Evolutionary conservation across 1,140 invertebrate genomes (phyloP).

Genomic region (Magallana angulata): DNA sequence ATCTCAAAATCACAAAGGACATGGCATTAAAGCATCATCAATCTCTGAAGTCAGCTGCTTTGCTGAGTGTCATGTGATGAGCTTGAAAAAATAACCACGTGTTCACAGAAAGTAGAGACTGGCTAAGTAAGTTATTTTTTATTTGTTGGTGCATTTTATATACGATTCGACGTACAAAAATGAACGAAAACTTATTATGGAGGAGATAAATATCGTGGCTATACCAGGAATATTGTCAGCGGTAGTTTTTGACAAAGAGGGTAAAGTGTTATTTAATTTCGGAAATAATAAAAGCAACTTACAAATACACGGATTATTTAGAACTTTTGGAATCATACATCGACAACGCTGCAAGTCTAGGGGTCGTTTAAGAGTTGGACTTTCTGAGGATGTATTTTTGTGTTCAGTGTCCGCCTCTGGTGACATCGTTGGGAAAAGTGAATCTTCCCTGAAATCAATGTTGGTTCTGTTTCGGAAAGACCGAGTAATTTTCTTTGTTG

Average conservation of each 20-base stretch:
- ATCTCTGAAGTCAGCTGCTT: too few relatives aligned
- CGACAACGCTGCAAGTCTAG: not conserved
- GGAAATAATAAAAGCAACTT: too few relatives aligned
- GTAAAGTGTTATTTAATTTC: not conserved
- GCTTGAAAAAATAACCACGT: too few relatives aligned
- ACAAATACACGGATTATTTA: not conserved
- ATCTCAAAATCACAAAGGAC: too few relatives aligned
- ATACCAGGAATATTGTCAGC: not conserved
- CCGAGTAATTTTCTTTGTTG: not conserved
- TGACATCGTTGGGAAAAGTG: not conserved
- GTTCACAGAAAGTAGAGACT: too few relatives aligned
- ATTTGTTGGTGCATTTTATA: too few relatives aligned
- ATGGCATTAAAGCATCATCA: too few relatives aligned
- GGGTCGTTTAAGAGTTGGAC: not conserved
- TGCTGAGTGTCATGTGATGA: too few relatives aligned
- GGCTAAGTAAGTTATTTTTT: too few relatives aligned
- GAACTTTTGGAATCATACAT: not conserved
- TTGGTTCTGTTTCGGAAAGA: not conserved
- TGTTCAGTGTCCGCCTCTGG: not conserved
- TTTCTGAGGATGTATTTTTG: not conserved
- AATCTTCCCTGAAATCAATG: not conserved
- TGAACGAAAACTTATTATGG: not conserved
- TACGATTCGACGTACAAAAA: too few relatives aligned
- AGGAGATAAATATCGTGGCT: not conserved
- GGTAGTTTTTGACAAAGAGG: not conserved